A percentile compares a stretch with the other conserved stretches of the same genome.
These are phyloP conservation scores for Ceratothoa steindachneri DNA, from an alignment of 2,888 invertebrate species.

Conservation along the genomic window DNA sequence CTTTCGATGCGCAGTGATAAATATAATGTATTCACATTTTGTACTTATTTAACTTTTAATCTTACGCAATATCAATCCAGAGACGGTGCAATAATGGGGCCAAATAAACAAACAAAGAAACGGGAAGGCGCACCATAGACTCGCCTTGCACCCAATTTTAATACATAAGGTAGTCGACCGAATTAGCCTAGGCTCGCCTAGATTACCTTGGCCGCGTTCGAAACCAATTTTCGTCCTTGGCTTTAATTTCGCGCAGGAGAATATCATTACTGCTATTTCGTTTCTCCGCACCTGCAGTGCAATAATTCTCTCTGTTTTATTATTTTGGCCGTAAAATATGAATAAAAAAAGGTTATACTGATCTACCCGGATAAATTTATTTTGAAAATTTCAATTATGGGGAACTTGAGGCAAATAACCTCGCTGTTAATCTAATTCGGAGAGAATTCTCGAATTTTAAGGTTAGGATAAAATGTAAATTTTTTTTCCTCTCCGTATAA, in stretches of 20 bases:
- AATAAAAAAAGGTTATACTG: not conserved
- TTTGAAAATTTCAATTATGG: not conserved
- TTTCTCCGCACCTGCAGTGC: not conserved
- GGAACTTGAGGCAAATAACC: not conserved
- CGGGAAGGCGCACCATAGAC: too few relatives aligned
- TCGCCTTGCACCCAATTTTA: not conserved
- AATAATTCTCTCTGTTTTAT: not conserved
- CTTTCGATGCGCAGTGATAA: too few relatives aligned
- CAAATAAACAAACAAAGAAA: too few relatives aligned
- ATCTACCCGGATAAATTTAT: not conserved
- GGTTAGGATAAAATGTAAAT: not conserved
- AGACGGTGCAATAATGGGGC: too few relatives aligned
- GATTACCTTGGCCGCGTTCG: not conserved
- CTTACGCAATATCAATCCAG: too few relatives aligned
- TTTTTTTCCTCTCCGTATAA: not conserved
- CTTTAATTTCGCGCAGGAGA: not conserved
- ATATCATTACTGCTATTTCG: not conserved
- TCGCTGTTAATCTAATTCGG: not conserved
- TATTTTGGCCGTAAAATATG: not conserved
- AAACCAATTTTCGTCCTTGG: not conserved
- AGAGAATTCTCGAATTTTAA: not conserved
- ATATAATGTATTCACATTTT: too few relatives aligned
- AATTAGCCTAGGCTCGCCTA: not conserved
- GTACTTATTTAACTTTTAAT: too few relatives aligned
- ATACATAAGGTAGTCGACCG: not conserved